phyloP scores from a whole-genome alignment of 2,113 vertebrate species.

The Tragulus kanchil region DNA sequence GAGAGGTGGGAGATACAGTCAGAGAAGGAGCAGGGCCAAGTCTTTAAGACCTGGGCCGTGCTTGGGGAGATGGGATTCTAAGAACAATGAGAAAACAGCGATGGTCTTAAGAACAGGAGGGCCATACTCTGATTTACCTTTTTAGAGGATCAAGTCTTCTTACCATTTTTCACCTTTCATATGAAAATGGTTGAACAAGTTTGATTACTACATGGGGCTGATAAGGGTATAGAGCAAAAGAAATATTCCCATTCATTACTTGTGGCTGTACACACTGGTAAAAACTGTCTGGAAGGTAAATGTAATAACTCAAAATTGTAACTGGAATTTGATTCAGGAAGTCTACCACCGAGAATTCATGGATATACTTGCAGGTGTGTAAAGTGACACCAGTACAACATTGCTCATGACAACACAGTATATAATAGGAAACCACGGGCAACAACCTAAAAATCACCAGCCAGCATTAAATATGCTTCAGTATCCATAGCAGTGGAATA shows the following conservation, averaged over 20 bases:
- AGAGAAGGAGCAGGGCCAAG: neutral
- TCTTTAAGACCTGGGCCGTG: neutral
- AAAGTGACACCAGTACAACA: neutral
- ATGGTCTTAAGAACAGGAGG: neutral
- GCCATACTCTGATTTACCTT: neutral
- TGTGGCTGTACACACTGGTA: neutral
- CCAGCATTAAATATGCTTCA: neutral
- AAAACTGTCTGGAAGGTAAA: neutral
- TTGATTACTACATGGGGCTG: neutral
- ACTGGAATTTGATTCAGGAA: constrained; percentile 33
- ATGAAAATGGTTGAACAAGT: neutral
- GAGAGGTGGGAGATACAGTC: neutral
- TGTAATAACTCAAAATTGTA: constrained; percentile 34
- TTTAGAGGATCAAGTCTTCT: constrained; percentile 5
- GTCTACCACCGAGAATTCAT: neutral
- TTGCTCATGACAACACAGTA: constrained; percentile 1
- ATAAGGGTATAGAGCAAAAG: neutral
- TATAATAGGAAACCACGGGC: neutral
- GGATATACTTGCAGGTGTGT: neutral
- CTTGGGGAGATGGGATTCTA: neutral
- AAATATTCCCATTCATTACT: neutral
- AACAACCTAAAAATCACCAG: neutral
- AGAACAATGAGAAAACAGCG: neutral
- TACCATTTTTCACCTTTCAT: neutral
- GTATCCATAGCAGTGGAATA: neutral